Evolutionary conservation across 64 coral and sea anemone genomes (phyloP).

Genomic region (Stichodactyla mertensii): DNA sequence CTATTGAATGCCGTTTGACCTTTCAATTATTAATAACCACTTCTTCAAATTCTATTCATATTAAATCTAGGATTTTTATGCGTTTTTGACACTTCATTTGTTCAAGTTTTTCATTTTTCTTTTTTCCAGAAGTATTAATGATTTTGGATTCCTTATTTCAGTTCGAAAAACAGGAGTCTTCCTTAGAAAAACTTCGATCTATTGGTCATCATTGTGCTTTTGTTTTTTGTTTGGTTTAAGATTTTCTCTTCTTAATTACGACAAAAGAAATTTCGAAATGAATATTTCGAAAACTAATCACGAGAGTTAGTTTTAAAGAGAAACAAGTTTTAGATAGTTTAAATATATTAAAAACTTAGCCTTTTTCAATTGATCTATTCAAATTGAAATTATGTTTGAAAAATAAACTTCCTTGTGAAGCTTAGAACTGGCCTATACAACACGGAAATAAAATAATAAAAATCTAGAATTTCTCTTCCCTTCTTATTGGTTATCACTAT

Average conservation of each 20-base stretch:
- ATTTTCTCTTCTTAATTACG: background rate
- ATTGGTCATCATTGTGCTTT: background rate
- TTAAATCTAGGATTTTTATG: background rate
- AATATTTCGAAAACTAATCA: background rate
- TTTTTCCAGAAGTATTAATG: background rate
- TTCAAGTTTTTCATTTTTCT: background rate
- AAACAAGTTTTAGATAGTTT: too few relatives aligned
- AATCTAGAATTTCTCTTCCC: too few relatives aligned
- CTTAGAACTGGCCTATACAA: too few relatives aligned
- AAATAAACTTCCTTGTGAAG: too few relatives aligned
- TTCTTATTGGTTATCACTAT: too few relatives aligned
- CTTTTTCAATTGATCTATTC: too few relatives aligned
- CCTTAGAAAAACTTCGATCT: background rate
- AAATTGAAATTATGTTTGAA: too few relatives aligned
- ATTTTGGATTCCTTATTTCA: background rate
- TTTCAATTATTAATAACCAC: background rate
- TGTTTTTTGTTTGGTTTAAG: constrained; percentile 5
- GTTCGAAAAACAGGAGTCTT: background rate
- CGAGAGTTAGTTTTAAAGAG: background rate
- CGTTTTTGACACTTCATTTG: background rate
- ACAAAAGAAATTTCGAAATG: background rate
- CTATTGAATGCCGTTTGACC: constrained; percentile 1
- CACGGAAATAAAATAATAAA: too few relatives aligned
- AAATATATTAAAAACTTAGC: too few relatives aligned
- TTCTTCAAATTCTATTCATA: background rate